phyloP scores from a whole-genome alignment of 2,888 invertebrate genomes.

The Xestia rhomboidea region DNA sequence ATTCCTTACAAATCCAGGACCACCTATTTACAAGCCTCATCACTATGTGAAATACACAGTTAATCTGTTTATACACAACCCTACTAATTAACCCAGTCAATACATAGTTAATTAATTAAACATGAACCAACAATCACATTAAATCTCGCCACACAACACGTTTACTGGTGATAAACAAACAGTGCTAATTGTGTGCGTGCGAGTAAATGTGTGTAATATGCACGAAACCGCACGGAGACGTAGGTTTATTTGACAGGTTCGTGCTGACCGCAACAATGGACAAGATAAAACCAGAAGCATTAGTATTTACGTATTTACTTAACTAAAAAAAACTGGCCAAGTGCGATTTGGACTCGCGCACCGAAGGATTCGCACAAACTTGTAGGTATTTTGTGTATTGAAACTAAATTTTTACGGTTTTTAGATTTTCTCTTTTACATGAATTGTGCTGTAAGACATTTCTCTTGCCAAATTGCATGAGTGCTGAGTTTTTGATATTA shows the following conservation, averaged over 20 bases:
- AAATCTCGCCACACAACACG: conserved; percentile 51
- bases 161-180: conserved; percentile 62
- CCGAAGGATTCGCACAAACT: no score
- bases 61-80: conserved; percentile 42
- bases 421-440: no score
- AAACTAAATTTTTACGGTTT: no score
- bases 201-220: neutral
- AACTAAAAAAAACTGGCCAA: neutral
- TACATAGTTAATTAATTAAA: conserved; percentile 47
- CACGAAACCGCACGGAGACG: conserved; percentile 14
- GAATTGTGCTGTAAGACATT: no score
- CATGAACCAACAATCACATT: conserved; percentile 54
- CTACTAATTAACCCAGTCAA: conserved; percentile 52
- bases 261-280: neutral
- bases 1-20: neutral
- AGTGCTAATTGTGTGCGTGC: conserved; percentile 52
- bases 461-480: no score
- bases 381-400: no score
- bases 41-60: conserved; percentile 34
- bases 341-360: no score
- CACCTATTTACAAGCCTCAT: conserved; percentile 14
- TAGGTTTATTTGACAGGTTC: conserved; percentile 34
- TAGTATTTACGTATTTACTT: no score
- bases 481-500: no score
- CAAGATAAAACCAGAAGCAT: conserved; percentile 2